These are phyloP conservation scores for Ectropis grisescens DNA, from an alignment of 1,140 invertebrate genomes.

Conservation along the genomic window DNA sequence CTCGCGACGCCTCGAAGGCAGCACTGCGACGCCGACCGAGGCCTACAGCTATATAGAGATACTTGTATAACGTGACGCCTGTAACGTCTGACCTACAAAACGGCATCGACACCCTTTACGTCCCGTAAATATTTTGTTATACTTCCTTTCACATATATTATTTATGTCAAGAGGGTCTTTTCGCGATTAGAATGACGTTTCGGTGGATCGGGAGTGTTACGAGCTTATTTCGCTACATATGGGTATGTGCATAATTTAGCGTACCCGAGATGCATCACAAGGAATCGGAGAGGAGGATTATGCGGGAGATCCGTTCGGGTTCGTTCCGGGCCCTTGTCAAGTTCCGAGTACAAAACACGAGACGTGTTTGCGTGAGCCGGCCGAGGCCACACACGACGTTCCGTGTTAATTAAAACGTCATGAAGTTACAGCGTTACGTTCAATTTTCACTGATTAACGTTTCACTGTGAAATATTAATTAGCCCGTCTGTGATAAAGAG, in stretches of 20 bases:
- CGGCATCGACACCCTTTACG: conserved; percentile 14
- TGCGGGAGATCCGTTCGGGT: conserved; percentile 2
- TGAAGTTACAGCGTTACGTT: conserved; percentile 2
- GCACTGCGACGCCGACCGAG: too few species aligned
- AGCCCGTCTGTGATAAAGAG: too few species aligned
- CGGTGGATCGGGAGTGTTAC: conserved; percentile 44
- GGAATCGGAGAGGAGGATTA: conserved; percentile 23
- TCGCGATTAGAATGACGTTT: conserved; percentile 56
- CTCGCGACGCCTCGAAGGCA: conserved; percentile 26
- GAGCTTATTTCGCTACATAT: conserved; percentile 36
- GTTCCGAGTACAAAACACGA: too few species aligned
- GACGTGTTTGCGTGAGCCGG: too few species aligned
- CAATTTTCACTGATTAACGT: conserved; percentile 30
- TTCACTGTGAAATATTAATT: conserved; percentile 14
- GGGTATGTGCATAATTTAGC: conserved; percentile 50
- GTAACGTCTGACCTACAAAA: conserved; percentile 50
- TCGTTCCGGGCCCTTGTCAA: too few species aligned
- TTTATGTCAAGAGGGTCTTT: conserved; percentile 42
- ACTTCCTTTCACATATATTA: conserved; percentile 36
- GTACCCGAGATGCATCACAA: conserved; percentile 8
- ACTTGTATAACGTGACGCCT: conserved; percentile 28
- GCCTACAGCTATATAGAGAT: too few species aligned
- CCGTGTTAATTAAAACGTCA: conserved; percentile 34
- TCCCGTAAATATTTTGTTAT: conserved; percentile 41
- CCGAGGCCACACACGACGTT: conserved; percentile 20